Conservation (phyloP, 2,888 invertebrate species). For the Scrobipalpa costella region DNA sequence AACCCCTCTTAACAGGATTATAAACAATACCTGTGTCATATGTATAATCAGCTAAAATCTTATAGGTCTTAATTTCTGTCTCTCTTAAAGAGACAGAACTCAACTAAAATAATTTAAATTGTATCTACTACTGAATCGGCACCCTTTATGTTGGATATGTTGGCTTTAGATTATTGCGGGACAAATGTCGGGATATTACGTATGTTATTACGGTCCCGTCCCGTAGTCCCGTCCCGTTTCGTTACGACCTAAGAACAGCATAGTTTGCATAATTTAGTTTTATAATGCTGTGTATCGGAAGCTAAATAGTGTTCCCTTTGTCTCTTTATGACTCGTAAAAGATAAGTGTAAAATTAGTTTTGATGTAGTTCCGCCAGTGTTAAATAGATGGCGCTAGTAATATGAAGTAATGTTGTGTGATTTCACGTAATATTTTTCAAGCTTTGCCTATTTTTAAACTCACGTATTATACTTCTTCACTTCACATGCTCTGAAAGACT, state of each 20-base stretch:
- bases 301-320: slow-evolving; percentile 13
- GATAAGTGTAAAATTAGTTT: slow-evolving; percentile 3
- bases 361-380: neutral
- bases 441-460: too few species aligned
- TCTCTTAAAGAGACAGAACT: too few species aligned
- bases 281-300: slow-evolving; percentile 15
- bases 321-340: slow-evolving; percentile 17
- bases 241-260: slow-evolving; percentile 15
- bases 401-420: neutral
- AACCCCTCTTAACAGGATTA: too few species aligned
- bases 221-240: slow-evolving; percentile 4
- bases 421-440: neutral
- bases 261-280: slow-evolving; percentile 27
- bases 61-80: too few species aligned
- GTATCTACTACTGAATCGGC: too few species aligned
- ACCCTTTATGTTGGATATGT: too few species aligned
- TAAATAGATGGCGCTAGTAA: slow-evolving; percentile 4
- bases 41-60: too few species aligned
- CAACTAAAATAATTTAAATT: too few species aligned
- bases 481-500: too few species aligned
- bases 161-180: slow-evolving; percentile 45
- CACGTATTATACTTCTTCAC: too few species aligned
- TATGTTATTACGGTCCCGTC: slow-evolving; percentile 11
- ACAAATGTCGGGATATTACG: slow-evolving; percentile 18
- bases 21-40: too few species aligned